phyloP scores from a whole-genome alignment of 2,797 vertebrate genomes.

The Cynodonichthys magdalenae region DNA sequence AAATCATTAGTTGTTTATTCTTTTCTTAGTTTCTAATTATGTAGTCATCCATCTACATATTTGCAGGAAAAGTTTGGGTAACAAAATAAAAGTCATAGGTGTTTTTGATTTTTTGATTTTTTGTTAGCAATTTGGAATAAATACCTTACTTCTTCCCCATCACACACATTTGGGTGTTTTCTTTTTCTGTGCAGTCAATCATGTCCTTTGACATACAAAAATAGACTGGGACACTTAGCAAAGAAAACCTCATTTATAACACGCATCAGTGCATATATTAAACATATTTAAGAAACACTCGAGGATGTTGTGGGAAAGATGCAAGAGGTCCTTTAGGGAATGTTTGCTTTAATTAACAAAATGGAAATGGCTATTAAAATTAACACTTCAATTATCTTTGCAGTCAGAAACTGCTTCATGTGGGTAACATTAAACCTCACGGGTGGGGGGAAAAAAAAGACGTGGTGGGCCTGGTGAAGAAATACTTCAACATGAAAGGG shows the following conservation, averaged over 20 bases:
- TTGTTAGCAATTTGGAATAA: slow-evolving; percentile 69
- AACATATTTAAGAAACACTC: slow-evolving; percentile 72
- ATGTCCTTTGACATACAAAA: slow-evolving; percentile 81
- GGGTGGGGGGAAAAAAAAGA: slow-evolving; percentile 12
- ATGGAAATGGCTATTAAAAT: slow-evolving; percentile 80
- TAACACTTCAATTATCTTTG: slow-evolving; percentile 76
- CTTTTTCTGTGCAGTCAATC: slow-evolving; percentile 81
- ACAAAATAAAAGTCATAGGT: slow-evolving; percentile 49
- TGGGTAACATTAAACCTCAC: slow-evolving; percentile 34
- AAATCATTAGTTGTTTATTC: slow-evolving; percentile 57
- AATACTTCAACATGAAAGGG: slow-evolving; percentile 63
- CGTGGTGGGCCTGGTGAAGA: slow-evolving; percentile 44
- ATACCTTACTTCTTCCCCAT: slow-evolving; percentile 64
- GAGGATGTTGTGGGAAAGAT: slow-evolving; percentile 64
- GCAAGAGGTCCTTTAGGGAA: slow-evolving; percentile 72
- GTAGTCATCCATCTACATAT: slow-evolving; percentile 55
- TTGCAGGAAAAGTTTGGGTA: slow-evolving; percentile 39
- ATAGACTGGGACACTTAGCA: slow-evolving; percentile 82
- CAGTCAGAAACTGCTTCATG: slow-evolving; percentile 50
- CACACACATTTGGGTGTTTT: slow-evolving; percentile 76
- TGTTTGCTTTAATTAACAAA: slow-evolving; percentile 82
- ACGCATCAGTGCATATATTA: slow-evolving; percentile 67
- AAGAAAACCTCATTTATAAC: slow-evolving; percentile 84
- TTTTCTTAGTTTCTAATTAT: slow-evolving; percentile 62
- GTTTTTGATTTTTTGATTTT: slow-evolving; percentile 45